These are phyloP conservation scores for Scopus umbretta DNA, from an alignment of 2,113 vertebrate species.

Conservation along the genomic window DNA sequence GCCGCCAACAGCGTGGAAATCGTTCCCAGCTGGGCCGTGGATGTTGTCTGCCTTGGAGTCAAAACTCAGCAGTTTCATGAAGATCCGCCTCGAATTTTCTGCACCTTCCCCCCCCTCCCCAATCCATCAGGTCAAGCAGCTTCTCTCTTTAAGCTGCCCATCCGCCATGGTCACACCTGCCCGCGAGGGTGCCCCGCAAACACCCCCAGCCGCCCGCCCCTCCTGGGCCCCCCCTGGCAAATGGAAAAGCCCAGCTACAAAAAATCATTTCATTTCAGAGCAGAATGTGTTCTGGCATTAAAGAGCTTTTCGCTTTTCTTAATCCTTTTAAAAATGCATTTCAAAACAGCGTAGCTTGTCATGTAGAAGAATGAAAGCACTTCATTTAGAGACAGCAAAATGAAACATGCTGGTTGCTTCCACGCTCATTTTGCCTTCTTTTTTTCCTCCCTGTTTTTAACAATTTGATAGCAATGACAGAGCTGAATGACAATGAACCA, in stretches of 20 bases:
- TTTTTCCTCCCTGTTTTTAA: background rate
- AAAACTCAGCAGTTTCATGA: background rate
- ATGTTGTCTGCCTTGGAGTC: background rate
- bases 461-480: background rate
- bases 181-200: too few relatives aligned
- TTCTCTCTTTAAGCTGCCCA: background rate
- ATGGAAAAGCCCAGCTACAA: background rate
- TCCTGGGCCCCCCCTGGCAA: too few relatives aligned
- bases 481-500: background rate
- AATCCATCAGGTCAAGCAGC: background rate
- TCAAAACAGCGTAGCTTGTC: background rate
- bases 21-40: background rate
- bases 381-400: background rate
- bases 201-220: too few relatives aligned
- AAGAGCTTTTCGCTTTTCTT: background rate
- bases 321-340: background rate
- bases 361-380: background rate
- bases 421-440: background rate
- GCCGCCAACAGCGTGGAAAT: background rate
- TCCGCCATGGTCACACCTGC: too few relatives aligned
- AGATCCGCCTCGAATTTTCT: background rate
- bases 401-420: background rate
- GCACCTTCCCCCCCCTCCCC: rapidly evolving
- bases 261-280: background rate
- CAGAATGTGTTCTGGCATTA: background rate